Evolutionary conservation across 2,113 vertebrate species (phyloP), one percentile per base, ranked within the genome.

Genomic region (Noctilio leporinus): DNA sequence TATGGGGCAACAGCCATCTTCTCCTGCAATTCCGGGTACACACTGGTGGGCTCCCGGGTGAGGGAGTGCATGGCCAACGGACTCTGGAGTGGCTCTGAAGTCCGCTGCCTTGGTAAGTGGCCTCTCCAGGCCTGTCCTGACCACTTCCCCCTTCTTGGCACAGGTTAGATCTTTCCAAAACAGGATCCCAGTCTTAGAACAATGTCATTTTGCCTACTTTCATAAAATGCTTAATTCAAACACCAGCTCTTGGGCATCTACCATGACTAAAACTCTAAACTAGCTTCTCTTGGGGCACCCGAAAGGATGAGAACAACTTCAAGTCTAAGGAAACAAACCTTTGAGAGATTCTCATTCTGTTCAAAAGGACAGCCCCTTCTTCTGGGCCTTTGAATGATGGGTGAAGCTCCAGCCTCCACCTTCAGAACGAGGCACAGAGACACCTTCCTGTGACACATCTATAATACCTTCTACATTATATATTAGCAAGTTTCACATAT

Each of bases 31-130:
- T 99, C 99, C 0, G 99, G 99, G 43, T 99, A 99, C 94, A 99
- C 99, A 0, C 98, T 99, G 97, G 99, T 99, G 69, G 99, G 99
- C 70, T 99, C 99, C 26, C 98, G 99, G 15, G 99, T 99, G 9
- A 97, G 99, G 57, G 99, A 99, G 98, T 99, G 99, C 95, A 99
- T 99, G 99, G 99, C 99, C 97, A 99, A 99, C 3, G 99, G 99
- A 4, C 99, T 99, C 87, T 99, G 99, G 99, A 99, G 99, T 17
- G 99, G 99, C 96, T 98, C 99, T 0, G 99, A 99, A 89, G 99
- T 99, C 49, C 98, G 98, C 6, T 99, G 99, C 51, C 98, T 99
- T 62, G 99, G 99, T 99, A 94, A 97, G 99, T 98, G 70, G 5
- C 73, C 22, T 45, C 70, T 24, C 65, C 28, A 6, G 43, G 35